Percentiles rank a stretch among this genome's conserved stretches.
These are phyloP conservation scores for Theristicus caerulescens DNA, from an alignment of 2,113 vertebrate genomes.

Conservation along the genomic window DNA sequence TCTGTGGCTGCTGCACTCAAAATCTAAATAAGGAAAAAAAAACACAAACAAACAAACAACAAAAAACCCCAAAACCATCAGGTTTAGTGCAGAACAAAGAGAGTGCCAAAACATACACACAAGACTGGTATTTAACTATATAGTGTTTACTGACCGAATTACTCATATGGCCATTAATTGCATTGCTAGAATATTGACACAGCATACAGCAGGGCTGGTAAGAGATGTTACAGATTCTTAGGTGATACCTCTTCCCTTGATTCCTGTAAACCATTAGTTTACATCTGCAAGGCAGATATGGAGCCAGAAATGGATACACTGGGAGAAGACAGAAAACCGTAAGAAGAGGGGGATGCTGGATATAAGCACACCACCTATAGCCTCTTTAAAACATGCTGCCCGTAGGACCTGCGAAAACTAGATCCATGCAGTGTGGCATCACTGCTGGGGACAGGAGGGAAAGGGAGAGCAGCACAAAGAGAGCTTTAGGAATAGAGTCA, in stretches of 20 bases:
- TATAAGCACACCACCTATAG: not conserved
- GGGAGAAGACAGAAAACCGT: not conserved
- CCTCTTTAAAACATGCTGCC: not conserved
- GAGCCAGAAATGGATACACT: not conserved
- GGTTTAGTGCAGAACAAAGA: not conserved
- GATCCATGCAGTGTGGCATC: not conserved
- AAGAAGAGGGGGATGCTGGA: not conserved
- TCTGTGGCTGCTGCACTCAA: conserved; percentile 52
- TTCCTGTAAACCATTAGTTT: not conserved
- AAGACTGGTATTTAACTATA: not conserved
- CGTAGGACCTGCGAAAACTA: not conserved
- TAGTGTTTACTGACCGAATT: not conserved
- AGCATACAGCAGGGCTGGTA: not conserved
- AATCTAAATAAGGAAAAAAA: conserved; percentile 24
- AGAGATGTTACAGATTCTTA: not conserved
- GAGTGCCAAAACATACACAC: not conserved
- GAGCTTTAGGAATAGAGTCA: not conserved
- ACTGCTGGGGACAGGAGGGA: not conserved
- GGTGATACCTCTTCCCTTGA: not conserved
- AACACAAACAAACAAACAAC: not conserved
- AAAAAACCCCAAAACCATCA: not conserved
- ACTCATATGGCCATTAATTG: not conserved
- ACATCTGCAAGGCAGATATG: not conserved
- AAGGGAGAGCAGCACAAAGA: not conserved
- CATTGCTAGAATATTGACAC: not conserved